Evolutionary conservation across 2,113 vertebrate species (phyloP).

Genomic region (Pluvialis apricaria): DNA sequence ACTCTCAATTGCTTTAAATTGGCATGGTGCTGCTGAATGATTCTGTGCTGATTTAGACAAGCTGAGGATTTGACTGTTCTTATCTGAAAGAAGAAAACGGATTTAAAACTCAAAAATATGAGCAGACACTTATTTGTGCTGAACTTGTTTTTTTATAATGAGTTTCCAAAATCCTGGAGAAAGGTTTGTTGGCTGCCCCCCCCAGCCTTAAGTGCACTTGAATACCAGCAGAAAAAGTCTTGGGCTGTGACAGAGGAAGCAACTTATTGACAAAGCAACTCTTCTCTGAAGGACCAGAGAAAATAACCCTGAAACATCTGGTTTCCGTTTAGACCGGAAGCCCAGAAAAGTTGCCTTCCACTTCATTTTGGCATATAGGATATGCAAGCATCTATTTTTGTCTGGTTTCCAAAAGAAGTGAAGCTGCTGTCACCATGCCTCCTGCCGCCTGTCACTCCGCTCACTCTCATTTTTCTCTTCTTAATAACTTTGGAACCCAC

Average conservation of each 20-base stretch:
- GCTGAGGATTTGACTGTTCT: not conserved
- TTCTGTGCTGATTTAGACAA: not conserved
- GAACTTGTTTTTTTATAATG: not conserved
- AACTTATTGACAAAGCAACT: not conserved
- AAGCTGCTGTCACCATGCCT: not conserved
- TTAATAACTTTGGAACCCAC: not conserved
- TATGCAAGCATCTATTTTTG: not conserved
- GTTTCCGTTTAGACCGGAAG: not conserved
- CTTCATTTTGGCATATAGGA: not conserved
- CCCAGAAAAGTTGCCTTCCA: not conserved
- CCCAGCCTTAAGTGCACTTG: not conserved
- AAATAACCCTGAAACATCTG: not conserved
- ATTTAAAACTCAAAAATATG: not conserved
- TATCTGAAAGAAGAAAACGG: not conserved
- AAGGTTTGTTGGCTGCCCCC: not conserved
- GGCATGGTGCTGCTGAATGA: not conserved
- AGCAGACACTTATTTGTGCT: not conserved
- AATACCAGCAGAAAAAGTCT: not conserved
- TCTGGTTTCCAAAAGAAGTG: not conserved
- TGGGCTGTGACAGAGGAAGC: not conserved
- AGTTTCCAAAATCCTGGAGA: not conserved
- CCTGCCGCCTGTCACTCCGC: not conserved
- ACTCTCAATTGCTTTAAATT: not conserved
- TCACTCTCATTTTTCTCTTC: conserved; percentile 13
- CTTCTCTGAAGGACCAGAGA: conserved; percentile 23